These are phyloP conservation scores for Trichosurus vulpecula DNA, from an alignment of 2,797 vertebrate species.

Conservation along the genomic window DNA sequence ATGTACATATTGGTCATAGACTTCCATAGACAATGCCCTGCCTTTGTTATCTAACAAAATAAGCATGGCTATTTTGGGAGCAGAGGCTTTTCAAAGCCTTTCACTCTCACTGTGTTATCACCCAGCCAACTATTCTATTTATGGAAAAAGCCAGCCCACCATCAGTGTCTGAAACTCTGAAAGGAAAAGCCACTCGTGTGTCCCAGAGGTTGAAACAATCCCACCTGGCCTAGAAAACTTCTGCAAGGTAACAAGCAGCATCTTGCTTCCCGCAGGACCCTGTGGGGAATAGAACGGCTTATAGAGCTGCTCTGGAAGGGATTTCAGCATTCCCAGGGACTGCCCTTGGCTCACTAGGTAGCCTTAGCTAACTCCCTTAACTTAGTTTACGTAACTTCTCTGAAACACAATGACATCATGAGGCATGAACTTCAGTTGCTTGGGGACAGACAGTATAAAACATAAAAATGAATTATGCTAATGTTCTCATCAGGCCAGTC, in stretches of 20 bases:
- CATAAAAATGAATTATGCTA: not conserved
- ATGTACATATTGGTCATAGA: not conserved
- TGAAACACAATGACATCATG: not conserved
- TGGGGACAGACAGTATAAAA: not conserved
- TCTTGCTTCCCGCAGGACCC: not conserved
- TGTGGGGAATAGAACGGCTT: not conserved
- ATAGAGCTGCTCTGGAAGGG: not conserved
- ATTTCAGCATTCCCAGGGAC: not conserved
- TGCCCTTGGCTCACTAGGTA: not conserved
- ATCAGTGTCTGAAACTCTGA: not conserved
- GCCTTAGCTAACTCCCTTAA: not conserved
- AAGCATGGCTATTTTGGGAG: not conserved
- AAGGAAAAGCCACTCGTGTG: not conserved
- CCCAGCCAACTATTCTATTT: not conserved
- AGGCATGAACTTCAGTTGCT: not conserved
- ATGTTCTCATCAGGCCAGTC: not conserved
- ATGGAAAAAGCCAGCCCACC: not conserved
- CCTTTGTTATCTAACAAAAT: not conserved
- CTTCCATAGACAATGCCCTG: not conserved
- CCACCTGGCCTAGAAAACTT: constrained; percentile 37
- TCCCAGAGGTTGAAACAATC: not conserved
- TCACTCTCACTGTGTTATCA: not conserved
- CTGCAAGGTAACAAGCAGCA: not conserved
- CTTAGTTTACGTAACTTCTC: not conserved
- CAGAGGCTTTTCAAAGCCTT: not conserved